Evolutionary conservation across 2,113 vertebrate genomes (phyloP), one percentile per base, ranked within the genome.

Genomic region (Hydrochoerus hydrochaeris): DNA sequence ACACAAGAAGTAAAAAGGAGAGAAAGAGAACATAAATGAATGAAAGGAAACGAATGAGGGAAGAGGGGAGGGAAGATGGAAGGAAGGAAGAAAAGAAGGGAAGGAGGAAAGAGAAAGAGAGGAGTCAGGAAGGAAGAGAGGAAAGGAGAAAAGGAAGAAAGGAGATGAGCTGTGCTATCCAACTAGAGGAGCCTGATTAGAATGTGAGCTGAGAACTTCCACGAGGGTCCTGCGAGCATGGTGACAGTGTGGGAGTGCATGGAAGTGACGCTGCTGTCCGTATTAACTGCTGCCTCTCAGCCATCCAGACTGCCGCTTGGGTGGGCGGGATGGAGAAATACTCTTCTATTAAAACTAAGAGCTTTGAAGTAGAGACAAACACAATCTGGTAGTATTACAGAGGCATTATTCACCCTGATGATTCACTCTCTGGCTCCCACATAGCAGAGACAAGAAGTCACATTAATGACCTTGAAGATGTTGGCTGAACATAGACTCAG

Each of bases 321-420:
- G 97, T 97, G 95, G 96, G 97, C 65, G 57, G 96, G 57, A 96
- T 96, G 94, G 83, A 97, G 96, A 97, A 98, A 97, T 97, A 98
- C 96, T 96, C 95, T 95, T 97, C 98, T 92, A 92, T 97, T 96
- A 92, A 97, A 97, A 89, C 30, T 41, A 94, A 95, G 93, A 97
- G 96, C 95, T 98, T 95, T 97, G 96, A 97, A 98, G 95, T 97
- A 49, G 97, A 96, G 97, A 97, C 97, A 97, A 98, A 97, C 97
- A 98, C 97, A 97, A 96, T 98, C 98, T 97, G 98, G 96, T 97
- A 95, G 96, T 97, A 97, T 98, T 96, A 96, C 94, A 97, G 87
- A 97, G 92, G 88, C 96, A 98, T 97, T 96, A 97, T 97, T 97
- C 98, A 98, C 95, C 96, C 95, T 44, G 90, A 94, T 98, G 97